Evolutionary conservation across 1,140 invertebrate genomes (phyloP), one percentile per base, ranked within the genome.

Genomic region (Drosophila grimshawi): DNA sequence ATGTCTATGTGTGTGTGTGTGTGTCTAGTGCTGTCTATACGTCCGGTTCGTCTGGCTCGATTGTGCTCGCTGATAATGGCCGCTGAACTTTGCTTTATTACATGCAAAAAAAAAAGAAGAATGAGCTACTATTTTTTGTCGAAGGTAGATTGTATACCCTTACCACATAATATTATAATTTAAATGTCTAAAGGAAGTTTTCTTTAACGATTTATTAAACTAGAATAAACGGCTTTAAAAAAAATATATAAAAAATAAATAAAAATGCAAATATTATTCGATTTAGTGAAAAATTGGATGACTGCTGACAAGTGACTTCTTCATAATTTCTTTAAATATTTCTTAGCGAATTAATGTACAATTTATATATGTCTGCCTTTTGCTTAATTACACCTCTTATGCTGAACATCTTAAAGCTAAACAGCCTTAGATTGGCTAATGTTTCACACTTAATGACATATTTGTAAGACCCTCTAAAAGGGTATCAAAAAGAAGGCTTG

Each of bases 31-130:
- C 62, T 71, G 69, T 67, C 69, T 67, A 72, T 72, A 67, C 69
- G 69, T 72, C 63, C 56, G 64, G 65, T 57, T 39, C 30, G 71
- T 63, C 64, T 64, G 71, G 46, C 76, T 79, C 76, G 73, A 76
- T 79, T 72, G 62, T 72, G 76, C 57, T 76, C 45, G 63, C 63
- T 77, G 74, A 79, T 77, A 77, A 77, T 79, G 74, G 73, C 57
- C 76, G 70, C 70, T 70, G 70, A 80, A 78, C 76, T 80, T 80
- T 80, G 71, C 70, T 78, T 80, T 80, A 80, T 80, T 78, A 69
- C 71, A 78, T 71, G 66, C 76, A 78, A 78, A 81, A 67, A 73
- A 64, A 65, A 29, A 35, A 60, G 46, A 27, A 57, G 43, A 27
- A 33, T 29, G 41, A 11, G 30, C 6, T 3, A 5, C 19, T 46